Conservation (phyloP, 2,113 vertebrate genomes). For the Callipepla squamata region DNA sequence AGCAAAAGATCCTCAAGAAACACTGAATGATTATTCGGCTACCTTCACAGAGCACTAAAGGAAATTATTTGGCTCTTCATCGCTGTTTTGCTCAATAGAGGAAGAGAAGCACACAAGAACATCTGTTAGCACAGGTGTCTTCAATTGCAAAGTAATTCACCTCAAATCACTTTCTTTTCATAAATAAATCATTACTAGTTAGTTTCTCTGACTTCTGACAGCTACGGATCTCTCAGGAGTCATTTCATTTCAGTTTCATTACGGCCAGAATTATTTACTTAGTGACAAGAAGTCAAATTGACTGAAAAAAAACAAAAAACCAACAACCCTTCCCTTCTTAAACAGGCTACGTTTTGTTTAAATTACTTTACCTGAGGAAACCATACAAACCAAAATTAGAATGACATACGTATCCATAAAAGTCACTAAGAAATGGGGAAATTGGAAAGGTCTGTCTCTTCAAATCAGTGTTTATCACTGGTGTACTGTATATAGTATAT, state of each 20-base stretch:
- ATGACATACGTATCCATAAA: background rate
- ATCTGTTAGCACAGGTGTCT: constrained; percentile 45
- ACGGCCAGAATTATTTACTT: constrained; percentile 22
- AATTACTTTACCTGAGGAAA: constrained; percentile 11
- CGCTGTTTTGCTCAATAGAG: constrained; percentile 7
- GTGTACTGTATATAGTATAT: constrained; percentile 66
- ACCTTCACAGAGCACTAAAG: constrained; percentile 15
- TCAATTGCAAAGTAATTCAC: constrained; percentile 15
- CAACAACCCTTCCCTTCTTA: background rate
- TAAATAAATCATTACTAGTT: constrained; percentile 35
- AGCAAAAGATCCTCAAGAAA: constrained; percentile 5
- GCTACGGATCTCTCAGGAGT: constrained; percentile 37
- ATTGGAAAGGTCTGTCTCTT: constrained; percentile 26
- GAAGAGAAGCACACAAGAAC: constrained; percentile 3
- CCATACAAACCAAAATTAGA: constrained; percentile 24
- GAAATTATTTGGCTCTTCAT: constrained; percentile 16
- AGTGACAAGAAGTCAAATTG: background rate
- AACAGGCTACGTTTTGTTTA: constrained; percentile 5
- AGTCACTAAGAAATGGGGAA: constrained; percentile 20
- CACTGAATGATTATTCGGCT: background rate
- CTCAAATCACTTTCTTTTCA: constrained; percentile 5
- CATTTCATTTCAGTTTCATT: constrained; percentile 12
- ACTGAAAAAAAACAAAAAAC: background rate
- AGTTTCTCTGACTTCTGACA: constrained; percentile 49
- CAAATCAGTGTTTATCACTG: constrained; percentile 68